Conservation (phyloP, 2,888 invertebrate species). For the Acanthosepion lycidas region DNA sequence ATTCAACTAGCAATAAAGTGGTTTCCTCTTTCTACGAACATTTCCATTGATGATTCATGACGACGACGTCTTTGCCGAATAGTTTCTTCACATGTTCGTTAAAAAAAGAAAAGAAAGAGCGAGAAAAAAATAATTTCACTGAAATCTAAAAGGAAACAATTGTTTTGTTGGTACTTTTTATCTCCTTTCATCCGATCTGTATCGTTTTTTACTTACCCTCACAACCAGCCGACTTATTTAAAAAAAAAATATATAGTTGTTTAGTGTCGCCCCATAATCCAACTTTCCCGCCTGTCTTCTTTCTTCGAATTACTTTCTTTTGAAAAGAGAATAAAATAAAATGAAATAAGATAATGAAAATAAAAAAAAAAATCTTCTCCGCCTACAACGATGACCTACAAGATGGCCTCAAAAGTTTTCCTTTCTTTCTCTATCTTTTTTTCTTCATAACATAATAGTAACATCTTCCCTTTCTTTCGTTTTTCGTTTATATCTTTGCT, state of each 20-base stretch:
- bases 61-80: background rate
- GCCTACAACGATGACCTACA: background rate
- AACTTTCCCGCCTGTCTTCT: background rate
- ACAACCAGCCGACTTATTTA: background rate
- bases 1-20: too few relatives aligned
- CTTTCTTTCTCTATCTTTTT: too few relatives aligned
- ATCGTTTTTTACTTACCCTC: background rate
- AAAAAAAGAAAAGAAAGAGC: background rate
- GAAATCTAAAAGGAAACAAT: background rate
- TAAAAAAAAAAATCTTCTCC: background rate
- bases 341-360: background rate
- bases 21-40: too few relatives aligned
- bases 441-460: too few relatives aligned
- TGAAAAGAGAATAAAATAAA: background rate
- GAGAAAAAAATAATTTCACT: background rate
- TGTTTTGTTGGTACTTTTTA: too few relatives aligned
- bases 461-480: too few relatives aligned
- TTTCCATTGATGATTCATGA: background rate
- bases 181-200: too few relatives aligned
- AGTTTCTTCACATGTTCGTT: background rate
- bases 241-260: background rate
- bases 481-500: too few relatives aligned
- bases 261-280: background rate
- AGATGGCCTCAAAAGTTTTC: background rate
- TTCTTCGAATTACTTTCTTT: background rate